These are phyloP conservation scores for Meles meles DNA, from an alignment of 2,113 vertebrate species.

Conservation along the genomic window DNA sequence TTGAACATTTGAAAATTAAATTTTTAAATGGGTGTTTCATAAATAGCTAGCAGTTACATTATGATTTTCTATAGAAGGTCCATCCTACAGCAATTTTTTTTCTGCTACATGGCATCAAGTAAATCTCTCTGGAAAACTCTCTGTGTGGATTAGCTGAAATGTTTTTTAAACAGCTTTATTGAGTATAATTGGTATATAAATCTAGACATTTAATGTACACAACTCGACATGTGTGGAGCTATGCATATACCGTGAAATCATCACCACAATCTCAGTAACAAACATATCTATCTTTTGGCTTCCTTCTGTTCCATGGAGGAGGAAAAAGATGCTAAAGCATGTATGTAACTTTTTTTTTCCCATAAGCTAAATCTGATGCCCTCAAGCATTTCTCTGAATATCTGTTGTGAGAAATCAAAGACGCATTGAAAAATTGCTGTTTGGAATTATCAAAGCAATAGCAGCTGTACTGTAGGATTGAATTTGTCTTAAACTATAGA, in stretches of 20 bases:
- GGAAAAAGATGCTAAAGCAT: background rate
- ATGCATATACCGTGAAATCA: background rate
- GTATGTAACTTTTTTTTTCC: background rate
- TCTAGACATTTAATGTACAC: background rate
- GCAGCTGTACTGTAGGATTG: background rate
- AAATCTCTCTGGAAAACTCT: background rate
- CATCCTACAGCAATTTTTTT: background rate
- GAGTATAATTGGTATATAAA: background rate
- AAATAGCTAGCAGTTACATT: background rate
- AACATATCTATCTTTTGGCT: background rate
- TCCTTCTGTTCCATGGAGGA: background rate
- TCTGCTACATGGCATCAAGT: background rate
- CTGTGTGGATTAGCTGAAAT: background rate
- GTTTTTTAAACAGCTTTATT: background rate
- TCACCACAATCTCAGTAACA: background rate
- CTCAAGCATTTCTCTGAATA: conserved; percentile 34
- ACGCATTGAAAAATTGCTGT: conserved; percentile 16
- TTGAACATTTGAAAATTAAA: background rate
- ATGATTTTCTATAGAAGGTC: background rate
- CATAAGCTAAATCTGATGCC: background rate
- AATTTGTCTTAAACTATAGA: conserved; percentile 15
- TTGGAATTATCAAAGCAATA: conserved; percentile 30
- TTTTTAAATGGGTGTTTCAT: background rate
- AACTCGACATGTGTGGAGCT: background rate
- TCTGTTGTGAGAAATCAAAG: conserved; percentile 30